Base-by-base conservation (phyloP, 2,797 vertebrate genomes). In the Paramormyrops hopkinsi region DNA sequence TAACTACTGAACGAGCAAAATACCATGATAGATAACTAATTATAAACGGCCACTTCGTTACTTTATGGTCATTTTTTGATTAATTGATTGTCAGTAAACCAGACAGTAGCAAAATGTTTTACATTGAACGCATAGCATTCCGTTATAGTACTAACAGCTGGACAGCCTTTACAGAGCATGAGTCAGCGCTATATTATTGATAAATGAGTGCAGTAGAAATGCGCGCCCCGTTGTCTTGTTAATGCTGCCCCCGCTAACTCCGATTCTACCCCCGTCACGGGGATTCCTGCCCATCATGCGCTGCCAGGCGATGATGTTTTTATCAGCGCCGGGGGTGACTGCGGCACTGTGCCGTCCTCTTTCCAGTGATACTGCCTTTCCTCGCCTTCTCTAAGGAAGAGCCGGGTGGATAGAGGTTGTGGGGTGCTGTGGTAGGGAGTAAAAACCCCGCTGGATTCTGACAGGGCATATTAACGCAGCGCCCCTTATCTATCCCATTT, bases 401-500 rank as follows among this genome's bases (percentile, higher is more conserved):
- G 44, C 22, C 2, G 4, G n/a, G n/a, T 37, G 41, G 82, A 48
- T 25, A 22, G 82, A 37, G 73, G 91, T 91, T 83, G 69, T 92
- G 92, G 19, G 90, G 65, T 3, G 59, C 46, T 82, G 29, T 50
- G 33, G 46, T 25, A 84, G 88, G 88, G 56, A 89, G 50, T 51
- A 92, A 92, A 90, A 92, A 92, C 92, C 91, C 92, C 17, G 14
- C 85, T 89, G 93, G 92, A 91, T 92, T 92, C 48, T 92, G 94
- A 94, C 92, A 92, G 85, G 46, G 87, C 92, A 6, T 91, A 92
- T 94, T 93, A 93, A 93, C 92, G 91, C 91, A 17, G 83, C 0
- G 90, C 93, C 94, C 93, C 96, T 97, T 96, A 96, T 96, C 84
- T 87, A 94, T 94, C 93, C 93, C 92, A 93, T 95, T 95, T 93